Base-by-base conservation (phyloP, 2,113 vertebrate species). In the Crotophaga sulcirostris region DNA sequence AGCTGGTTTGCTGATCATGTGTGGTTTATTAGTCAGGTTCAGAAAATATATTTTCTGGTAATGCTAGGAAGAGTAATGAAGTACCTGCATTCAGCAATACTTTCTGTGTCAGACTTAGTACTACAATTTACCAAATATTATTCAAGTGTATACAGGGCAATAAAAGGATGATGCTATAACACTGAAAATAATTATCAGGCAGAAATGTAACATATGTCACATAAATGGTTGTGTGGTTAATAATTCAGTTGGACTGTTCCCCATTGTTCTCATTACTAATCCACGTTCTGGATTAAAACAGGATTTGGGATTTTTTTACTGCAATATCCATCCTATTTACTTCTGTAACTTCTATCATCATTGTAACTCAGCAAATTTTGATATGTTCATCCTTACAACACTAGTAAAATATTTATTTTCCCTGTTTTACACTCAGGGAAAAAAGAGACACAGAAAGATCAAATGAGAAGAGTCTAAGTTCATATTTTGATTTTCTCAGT, bases 1-100 rank as follows among this genome's bases (percentile, higher is more conserved):
- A 90, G 33, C 23, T 76, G 62, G 54, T 84, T 81, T 84, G 14
- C 7, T 87, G 68, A 56, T 87, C n/a, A 69, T 13, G 12, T 47
- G 14, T 81, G 68, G 58, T 95, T 94, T 93, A 92, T 84, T 95
- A 95, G 91, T n/a, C 3, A 77, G 40, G 42, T 58, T 11, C 63
- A 89, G 80, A 87, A 87, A 49, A 74, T 33, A 19, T 21, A 21
- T 87, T 77, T 83, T 62, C 56, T 90, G 42, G 14, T 28, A 67
- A 45, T 44, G 9, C 58, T 84, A 84, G 13, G 19, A 87, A 16
- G 16, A 84, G 3, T 49, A 80, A 70, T 13, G 19, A 59, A 63
- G 8, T 47, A 44, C 29, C 5, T 36, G 21, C 34, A 55, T 73
- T 77, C 82, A 90, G 40, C 7, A 47, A 29, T 47, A 40, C 16